Evolutionary conservation across 2,113 vertebrate genomes (phyloP), one percentile per base, ranked within the genome.

Genomic region (Butorides virescens): DNA sequence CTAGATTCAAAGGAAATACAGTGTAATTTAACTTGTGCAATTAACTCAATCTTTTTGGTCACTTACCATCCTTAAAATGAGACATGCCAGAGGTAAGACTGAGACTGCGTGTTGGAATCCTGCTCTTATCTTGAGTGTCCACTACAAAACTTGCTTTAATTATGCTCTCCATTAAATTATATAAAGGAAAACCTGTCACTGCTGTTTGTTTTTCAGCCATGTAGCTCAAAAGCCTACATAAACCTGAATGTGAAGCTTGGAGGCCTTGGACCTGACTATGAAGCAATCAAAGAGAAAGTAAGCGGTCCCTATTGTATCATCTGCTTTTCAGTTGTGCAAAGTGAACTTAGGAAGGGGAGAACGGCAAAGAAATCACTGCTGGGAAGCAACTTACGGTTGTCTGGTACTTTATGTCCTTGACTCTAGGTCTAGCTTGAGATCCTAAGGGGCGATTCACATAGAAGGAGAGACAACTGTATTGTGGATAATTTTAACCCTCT

Each of bases 221-320:
- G 61, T 15, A 98, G 94, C 68, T 94, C 98, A 70, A 99, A 98
- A 95, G 88, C 97, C 93, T 98, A 97, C 93, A 90, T 98, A 71
- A 98, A 98, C 65, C 93, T 97, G 76, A 96, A 98, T 3, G 32
- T 98, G 89, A 98, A 97, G 46, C 98, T 99, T n/a, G 98, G 98
- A 97, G 99, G 99, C 79, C 98, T 99, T 19, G 99, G 99, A 91
- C 98, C 98, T 29, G 98, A 99, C 95, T 98, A 98, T 58, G 97
- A 95, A 86, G 75, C 98, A 50, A 52, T 97, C 92, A 98, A 98
- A 95, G 97, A 98, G 68, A 98, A 98, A 97, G 99, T 99, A 98
- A 99, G 99, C 90, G 7, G 39, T 39, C 34, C 37, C 55, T 53
- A 2, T 50, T 13, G 8, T 10, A 42, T 16, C 25, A 72, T 50